A percentile compares a stretch with the other conserved stretches of the same genome.
phyloP scores from a whole-genome alignment of 92 coral and sea anemone species.

The Epizoanthus ramosus region DNA sequence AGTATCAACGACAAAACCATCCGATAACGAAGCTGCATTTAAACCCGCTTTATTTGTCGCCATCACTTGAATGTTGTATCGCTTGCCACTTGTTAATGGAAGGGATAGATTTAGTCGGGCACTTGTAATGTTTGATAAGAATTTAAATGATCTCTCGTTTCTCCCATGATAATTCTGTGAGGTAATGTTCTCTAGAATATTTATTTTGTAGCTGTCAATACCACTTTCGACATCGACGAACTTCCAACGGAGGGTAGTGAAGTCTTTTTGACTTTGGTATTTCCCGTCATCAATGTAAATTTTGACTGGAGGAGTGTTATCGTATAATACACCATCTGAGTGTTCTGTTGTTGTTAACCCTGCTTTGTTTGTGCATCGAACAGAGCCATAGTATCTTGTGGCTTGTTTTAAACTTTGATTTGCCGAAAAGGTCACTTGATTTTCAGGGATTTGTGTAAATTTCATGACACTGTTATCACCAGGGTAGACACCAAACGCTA shows the following conservation, averaged over 20 bases:
- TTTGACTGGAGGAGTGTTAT: slow-evolving; percentile 64
- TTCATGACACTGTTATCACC: slow-evolving; percentile 60
- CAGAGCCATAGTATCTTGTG: slow-evolving; percentile 74
- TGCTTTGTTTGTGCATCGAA: slow-evolving; percentile 73
- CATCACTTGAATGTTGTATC: slow-evolving; percentile 61
- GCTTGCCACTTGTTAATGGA: slow-evolving; percentile 52
- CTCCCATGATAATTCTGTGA: neutral
- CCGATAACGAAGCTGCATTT: slow-evolving; percentile 48
- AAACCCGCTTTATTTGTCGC: slow-evolving; percentile 75
- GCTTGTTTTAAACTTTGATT: slow-evolving; percentile 46
- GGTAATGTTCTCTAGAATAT: slow-evolving; percentile 1
- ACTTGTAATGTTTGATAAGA: slow-evolving; percentile 40
- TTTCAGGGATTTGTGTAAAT: slow-evolving; percentile 50
- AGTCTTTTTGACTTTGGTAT: slow-evolving; percentile 34
- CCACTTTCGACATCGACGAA: slow-evolving; percentile 81
- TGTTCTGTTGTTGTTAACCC: slow-evolving; percentile 58
- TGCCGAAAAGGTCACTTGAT: slow-evolving; percentile 42
- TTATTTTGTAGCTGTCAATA: slow-evolving; percentile 35
- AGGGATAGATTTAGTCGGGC: slow-evolving; percentile 32
- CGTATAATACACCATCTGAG: slow-evolving; percentile 71
- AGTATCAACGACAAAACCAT: slow-evolving; percentile 75
- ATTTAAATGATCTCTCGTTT: slow-evolving; percentile 48
- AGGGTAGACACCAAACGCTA: slow-evolving; percentile 83
- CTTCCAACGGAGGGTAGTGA: slow-evolving; percentile 47
- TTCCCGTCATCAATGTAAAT: slow-evolving; percentile 62